A percentile compares a stretch with the other conserved stretches of the same genome.
These are phyloP conservation scores for Calephelis nemesis DNA, from an alignment of 1,140 invertebrate genomes.

Conservation along the genomic window DNA sequence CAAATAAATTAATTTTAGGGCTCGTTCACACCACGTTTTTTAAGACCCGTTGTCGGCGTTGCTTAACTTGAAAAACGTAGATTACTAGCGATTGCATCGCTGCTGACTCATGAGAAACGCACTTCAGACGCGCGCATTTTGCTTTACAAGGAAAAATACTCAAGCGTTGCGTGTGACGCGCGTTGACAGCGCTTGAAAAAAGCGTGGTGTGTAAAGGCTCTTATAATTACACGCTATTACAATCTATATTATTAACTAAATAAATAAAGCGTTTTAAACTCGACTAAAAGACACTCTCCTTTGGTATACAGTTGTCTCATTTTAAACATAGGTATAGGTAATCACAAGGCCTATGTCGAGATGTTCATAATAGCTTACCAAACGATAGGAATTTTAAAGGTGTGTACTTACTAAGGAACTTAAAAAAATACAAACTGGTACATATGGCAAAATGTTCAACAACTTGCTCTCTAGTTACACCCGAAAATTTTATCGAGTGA, in stretches of 20 bases:
- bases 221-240: constrained; percentile 24
- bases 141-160: no score
- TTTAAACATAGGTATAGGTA: constrained; percentile 25
- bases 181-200: no score
- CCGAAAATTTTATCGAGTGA: neutral
- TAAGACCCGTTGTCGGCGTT: no score
- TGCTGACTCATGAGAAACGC: no score
- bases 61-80: no score
- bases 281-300: constrained; percentile 71
- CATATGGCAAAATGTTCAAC: constrained; percentile 1
- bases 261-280: constrained; percentile 76
- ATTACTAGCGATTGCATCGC: no score
- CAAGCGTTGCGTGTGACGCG: no score
- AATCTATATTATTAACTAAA: constrained; percentile 40
- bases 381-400: neutral
- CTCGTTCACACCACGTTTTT: no score
- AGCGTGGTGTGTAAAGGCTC: no score
- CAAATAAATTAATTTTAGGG: constrained; percentile 16
- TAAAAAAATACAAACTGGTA: neutral
- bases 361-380: neutral
- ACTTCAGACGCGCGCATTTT: no score
- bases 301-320: constrained; percentile 69
- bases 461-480: neutral
- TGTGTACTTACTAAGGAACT: constrained; percentile 1
- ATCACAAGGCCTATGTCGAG: constrained; percentile 16